phyloP scores from a whole-genome alignment of 2,797 vertebrate genomes.

The Chaetophractus vellerosus region DNA sequence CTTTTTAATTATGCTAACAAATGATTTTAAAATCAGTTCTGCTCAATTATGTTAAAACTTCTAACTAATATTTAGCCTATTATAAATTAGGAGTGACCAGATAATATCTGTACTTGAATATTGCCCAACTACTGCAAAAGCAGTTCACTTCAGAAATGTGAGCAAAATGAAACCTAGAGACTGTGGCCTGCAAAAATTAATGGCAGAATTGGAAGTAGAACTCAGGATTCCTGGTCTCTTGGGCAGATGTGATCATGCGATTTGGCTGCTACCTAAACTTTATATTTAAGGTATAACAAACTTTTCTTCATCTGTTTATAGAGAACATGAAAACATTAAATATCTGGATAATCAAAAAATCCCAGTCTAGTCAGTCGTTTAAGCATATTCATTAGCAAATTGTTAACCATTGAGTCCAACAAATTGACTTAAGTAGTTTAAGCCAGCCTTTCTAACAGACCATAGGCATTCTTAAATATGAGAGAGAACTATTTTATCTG shows the following conservation, averaged over 20 bases:
- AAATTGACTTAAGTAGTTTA: not conserved
- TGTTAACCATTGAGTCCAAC: not conserved
- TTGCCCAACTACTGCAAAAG: not conserved
- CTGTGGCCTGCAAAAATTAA: not conserved
- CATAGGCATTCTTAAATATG: not conserved
- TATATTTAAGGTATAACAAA: not conserved
- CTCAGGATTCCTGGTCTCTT: not conserved
- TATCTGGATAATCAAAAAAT: not conserved
- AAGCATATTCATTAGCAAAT: not conserved
- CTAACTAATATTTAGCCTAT: not conserved
- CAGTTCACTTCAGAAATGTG: not conserved
- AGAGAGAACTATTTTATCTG: not conserved
- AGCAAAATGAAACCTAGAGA: not conserved
- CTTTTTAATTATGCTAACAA: slow-evolving; percentile 15
- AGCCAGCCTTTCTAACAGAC: not conserved
- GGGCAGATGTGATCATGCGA: not conserved
- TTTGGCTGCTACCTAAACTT: not conserved
- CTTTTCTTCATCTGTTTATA: not conserved
- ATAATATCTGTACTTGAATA: not conserved
- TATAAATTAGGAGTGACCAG: not conserved
- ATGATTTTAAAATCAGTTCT: not conserved
- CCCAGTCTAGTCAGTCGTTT: not conserved
- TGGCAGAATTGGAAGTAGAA: not conserved
- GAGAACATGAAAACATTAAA: not conserved
- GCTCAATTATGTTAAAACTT: not conserved